Evolutionary conservation across 2,888 invertebrate species (phyloP), one percentile per base, ranked within the genome.

Genomic region (Drosophila bunnanda): DNA sequence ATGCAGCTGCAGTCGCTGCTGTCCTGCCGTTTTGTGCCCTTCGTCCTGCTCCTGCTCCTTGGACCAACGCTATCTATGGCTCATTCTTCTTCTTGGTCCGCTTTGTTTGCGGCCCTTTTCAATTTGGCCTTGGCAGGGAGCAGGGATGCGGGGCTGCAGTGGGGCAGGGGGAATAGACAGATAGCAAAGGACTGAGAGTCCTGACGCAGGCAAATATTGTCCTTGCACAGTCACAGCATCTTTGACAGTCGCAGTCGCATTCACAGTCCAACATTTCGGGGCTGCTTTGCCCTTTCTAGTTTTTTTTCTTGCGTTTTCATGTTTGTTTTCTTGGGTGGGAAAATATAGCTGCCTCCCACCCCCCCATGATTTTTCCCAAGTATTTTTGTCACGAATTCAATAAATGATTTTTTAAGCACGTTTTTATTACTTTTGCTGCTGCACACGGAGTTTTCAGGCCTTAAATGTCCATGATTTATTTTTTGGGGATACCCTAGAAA

Each of bases 321-420:
- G 69, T 82, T 41, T 48, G 38, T 36, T 48, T 48, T 32, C n/a
- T 12, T 46, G n/a, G n/a, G 15, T 22, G 28, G 28, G 30, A 32
- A 56, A 44, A 12, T 32, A 13, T 34, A 25, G 20, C 15, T 7
- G 32, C 17, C 13, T 17, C 12, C 34, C 34, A 6, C 22, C 13
- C 13, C 17, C 17, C n/a, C 13, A 12, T 28, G 9, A 17, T n/a
- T 17, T 39, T 56, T 53, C 17, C 61, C 22, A 59, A 65, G 69
- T 79, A 86, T 82, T 88, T 89, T 71, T 86, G 83, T 86, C 88
- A 82, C 89, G 82, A 88, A 82, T 88, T 87, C 88, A 86, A 87
- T 87, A 79, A 87, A 85, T 73, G 88, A 89, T 80, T 86, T 88
- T 85, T 85, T 82, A 88, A 89, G 89, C 78, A 79, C 75, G 59